phyloP scores from a whole-genome alignment of 2,113 vertebrate genomes.

The Girardinichthys multiradiatus region DNA sequence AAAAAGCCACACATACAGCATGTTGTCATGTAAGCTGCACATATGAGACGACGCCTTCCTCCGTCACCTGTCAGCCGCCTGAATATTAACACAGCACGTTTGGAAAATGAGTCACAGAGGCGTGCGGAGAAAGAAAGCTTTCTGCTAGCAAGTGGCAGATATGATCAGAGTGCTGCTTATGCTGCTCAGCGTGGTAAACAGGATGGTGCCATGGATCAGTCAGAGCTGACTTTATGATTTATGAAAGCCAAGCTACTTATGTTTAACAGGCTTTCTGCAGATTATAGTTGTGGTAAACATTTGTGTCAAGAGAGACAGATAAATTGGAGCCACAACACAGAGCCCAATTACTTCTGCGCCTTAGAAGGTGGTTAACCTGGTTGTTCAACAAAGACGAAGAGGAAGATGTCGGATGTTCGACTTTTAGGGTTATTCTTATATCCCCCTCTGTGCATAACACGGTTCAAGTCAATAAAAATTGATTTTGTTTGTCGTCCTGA shows the following conservation, averaged over 20 bases:
- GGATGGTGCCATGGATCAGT: constrained; percentile 78
- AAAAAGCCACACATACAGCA: constrained; percentile 42
- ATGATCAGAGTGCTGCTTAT: constrained; percentile 74
- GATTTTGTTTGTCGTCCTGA: constrained; percentile 55
- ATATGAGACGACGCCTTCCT: constrained; percentile 61
- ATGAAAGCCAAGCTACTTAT: constrained; percentile 83
- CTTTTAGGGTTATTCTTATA: constrained; percentile 42
- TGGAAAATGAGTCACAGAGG: constrained; percentile 60
- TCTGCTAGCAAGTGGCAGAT: constrained; percentile 63
- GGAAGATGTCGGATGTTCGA: constrained; percentile 62
- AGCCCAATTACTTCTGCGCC: constrained; percentile 68
- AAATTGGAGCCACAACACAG: constrained; percentile 63
- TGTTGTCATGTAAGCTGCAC: constrained; percentile 59
- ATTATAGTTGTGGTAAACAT: constrained; percentile 81
- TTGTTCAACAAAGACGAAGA: constrained; percentile 35
- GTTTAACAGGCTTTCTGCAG: constrained; percentile 83
- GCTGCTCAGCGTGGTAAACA: constrained; percentile 79
- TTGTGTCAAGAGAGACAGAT: constrained; percentile 75
- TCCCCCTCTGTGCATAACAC: constrained; percentile 34
- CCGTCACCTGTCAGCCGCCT: constrained; percentile 66
- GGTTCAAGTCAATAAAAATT: constrained; percentile 59
- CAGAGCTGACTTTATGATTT: constrained; percentile 82
- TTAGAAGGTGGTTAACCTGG: constrained; percentile 65
- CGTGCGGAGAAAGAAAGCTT: constrained; percentile 58
- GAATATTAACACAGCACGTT: constrained; percentile 78